Evolutionary conservation across 2,797 vertebrate genomes (phyloP), one percentile per base, ranked within the genome.

Genomic region (Characodon lateralis): DNA sequence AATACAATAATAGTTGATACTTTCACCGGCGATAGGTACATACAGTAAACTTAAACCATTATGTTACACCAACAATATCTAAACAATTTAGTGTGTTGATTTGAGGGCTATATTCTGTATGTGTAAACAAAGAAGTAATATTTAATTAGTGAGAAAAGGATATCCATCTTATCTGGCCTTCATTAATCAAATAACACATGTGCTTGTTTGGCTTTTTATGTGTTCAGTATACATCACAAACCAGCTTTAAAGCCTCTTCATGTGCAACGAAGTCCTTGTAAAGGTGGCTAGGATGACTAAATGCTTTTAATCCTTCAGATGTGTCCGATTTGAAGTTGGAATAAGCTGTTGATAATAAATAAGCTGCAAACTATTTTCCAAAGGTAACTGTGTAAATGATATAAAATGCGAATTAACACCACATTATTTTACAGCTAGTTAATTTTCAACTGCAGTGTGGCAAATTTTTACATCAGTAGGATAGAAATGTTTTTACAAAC

Each of bases 171-270:
- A 89, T 78, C 80, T 94, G 92, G 84, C 92, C 89, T 89, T 84
- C 35, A 89, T 82, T 93, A 91, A 93, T 81, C 79, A 89, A 86
- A 90, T 91, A 88, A 90, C 85, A 92, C 76, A 56, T 83, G 86
- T 79, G 84, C 26, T 88, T n/a, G 12, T 77, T 78, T 76, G 71
- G 24, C 48, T n/a, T 61, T 55, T 39, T 68, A 50, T 77, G 46
- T 16, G 35, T 68, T 78, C 69, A 79, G 77, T 90, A 88, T 79
- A 51, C 83, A 83, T 89, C 88, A 94, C 93, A 95, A 77, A 61
- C 56, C 74, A 74, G 78, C 89, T 90, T 78, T 86, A 92, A 84
- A 91, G 89, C 65, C 76, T 87, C 65, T 12, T 94, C 75, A 50
- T 72, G 77, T 81, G 74, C 77, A 80, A 82, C 66, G 75, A 46